Evolutionary conservation across 2,888 invertebrate genomes (phyloP).

Genomic region (Elegia similella): DNA sequence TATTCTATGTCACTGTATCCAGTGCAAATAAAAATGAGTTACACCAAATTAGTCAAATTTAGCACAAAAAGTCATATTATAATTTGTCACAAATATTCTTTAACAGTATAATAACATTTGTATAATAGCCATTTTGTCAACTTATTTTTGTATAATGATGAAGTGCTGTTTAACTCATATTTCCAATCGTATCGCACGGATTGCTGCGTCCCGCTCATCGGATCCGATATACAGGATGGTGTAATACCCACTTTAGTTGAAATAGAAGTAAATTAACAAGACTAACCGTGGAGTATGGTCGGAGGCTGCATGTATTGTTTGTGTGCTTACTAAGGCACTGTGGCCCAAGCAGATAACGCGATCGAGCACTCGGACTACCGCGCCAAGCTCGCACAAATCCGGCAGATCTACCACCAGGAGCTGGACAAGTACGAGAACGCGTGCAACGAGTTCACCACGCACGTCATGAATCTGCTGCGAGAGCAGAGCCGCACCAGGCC

Average conservation of each 20-base stretch:
- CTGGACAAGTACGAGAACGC: constrained; percentile 99
- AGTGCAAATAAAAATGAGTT: too few relatives aligned
- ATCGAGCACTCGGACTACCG: constrained; percentile 99
- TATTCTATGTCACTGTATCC: too few relatives aligned
- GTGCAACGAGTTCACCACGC: constrained; percentile 99
- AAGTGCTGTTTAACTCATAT: too few relatives aligned
- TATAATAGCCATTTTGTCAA: too few relatives aligned
- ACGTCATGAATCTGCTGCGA: constrained; percentile 98
- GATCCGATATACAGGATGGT: too few relatives aligned
- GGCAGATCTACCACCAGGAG: constrained; percentile 99
- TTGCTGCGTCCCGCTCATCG: too few relatives aligned
- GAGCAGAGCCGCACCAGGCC: constrained; percentile 99
- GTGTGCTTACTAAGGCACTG: constrained; percentile 80
- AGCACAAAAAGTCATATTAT: too few relatives aligned
- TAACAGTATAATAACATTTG: too few relatives aligned
- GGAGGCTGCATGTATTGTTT: constrained; percentile 51
- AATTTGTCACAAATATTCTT: too few relatives aligned
- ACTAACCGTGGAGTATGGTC: not conserved
- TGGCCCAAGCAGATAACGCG: constrained; percentile 93
- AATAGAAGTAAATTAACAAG: not conserved
- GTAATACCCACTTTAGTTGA: not conserved
- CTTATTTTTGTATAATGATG: too few relatives aligned
- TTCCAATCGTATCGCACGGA: too few relatives aligned
- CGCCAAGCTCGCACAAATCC: constrained; percentile 98
- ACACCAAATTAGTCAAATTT: too few relatives aligned